Base-by-base conservation (phyloP, 2,113 vertebrate species). In the Boulengeromyrus knoepffleri region DNA sequence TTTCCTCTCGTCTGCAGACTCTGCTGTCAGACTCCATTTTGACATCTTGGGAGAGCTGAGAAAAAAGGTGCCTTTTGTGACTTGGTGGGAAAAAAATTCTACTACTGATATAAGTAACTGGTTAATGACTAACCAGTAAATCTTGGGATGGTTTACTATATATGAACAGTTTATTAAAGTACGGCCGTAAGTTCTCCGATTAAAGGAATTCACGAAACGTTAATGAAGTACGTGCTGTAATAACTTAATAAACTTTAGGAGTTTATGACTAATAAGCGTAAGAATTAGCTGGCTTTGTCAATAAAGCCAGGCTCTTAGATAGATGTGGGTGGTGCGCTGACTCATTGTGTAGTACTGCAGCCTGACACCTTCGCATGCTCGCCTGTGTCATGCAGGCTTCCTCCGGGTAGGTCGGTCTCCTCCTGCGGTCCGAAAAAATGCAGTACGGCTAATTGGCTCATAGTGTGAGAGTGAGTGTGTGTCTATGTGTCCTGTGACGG, bases 381-480 rank as follows among this genome's bases (percentile, higher is more conserved):
- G n/a, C 45, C 83, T 21, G 15, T 85, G 83, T 85, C 46, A 47
- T 47, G 21, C 46, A 45, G 83, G 83, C 19, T 45, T 85, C 83
- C 83, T 85, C 83, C 9, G 3, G 83, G 83, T n/a, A 9, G 10
- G 39, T 12, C 42, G 7, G 19, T 47, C 39, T 85, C 83, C 90
- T 77, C 77, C 74, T 7, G 45, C 13, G 45, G 88, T 90, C 89
- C 36, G 24, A 85, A 31, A 50, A 85, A 58, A 36, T 27, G 87
- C 90, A 84, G 89, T 88, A 9, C 31, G 56, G 47, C 21, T 70
- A 49, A 27, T 24, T 24, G 39, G 39, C 83, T 85, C 83, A 85
- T 46, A 85, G 17, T 85, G 83, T 85, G 83, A 70, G 62, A 70
- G n/a, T 70, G 62, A 70, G 62, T 70, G 62, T 70, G 62, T 70